Base-by-base conservation (phyloP, 2,797 vertebrate genomes). In the Chaenodraco wilsoni region DNA sequence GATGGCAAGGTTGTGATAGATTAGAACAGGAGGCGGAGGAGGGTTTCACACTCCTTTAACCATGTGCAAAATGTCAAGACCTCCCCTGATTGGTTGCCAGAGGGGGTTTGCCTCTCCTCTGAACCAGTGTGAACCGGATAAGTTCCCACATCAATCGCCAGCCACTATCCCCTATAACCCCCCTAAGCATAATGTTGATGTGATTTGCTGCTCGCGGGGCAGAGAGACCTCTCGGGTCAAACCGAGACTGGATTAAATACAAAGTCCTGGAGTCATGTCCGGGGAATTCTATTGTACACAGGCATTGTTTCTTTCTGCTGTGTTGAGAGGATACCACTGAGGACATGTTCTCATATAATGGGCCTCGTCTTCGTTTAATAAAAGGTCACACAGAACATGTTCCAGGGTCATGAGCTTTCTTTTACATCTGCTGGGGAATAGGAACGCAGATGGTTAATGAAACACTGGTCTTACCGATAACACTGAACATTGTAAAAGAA, bases 201-300 rank as follows among this genome's bases (percentile, higher is more conserved):
- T 74, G 76, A 85, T 91, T 85, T 88, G 71, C 69, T 45, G 65
- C 74, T 76, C 10, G 4, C 57, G 58, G 74, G 70, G 60, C 81
- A 69, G 45, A 56, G 33, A 76, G 72, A 81, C 74, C 76, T 76
- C 69, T 72, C 64, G 82, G 85, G 81, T 85, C 86, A 83, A 17
- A 51, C 21, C 46, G 62, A 82, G 62, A 84, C 81, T 79, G 62
- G 74, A 82, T 86, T 87, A 84, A 81, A 60, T 50, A 65, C 75
- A 67, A 64, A 63, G 69, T 72, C 50, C 51, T 55, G 19, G 17
- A 21, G 33, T 43, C 78, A 69, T 81, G 72, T 72, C 81, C 46
- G 48, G 66, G 66, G 72, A 57, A 7, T 51, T 68, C 21, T 69
- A 27, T 72, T 79, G 67, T 67, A 69, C 65, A 56, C 50, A 60